These are phyloP conservation scores for Gymnocephalus cernua DNA, from an alignment of 2,113 vertebrate genomes.

Conservation along the genomic window DNA sequence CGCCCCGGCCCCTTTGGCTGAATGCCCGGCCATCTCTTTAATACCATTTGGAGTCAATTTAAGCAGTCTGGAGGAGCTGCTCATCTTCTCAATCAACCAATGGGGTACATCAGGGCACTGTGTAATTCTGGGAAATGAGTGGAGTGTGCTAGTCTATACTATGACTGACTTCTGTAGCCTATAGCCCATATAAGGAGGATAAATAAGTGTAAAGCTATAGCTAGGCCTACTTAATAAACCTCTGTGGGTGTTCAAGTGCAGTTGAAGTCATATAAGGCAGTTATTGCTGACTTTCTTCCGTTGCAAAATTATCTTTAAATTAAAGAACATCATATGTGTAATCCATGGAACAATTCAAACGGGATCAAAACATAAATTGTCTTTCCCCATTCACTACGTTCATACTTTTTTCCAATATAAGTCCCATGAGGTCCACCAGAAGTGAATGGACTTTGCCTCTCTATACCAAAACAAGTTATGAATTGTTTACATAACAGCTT, in stretches of 20 bases:
- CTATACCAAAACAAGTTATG: not conserved
- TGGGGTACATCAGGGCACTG: slow-evolving; percentile 32
- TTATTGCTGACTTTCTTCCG: not conserved
- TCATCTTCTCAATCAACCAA: slow-evolving; percentile 57
- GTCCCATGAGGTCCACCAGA: too few species aligned
- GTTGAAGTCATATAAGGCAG: not conserved
- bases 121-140: slow-evolving; percentile 61
- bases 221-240: slow-evolving; percentile 30
- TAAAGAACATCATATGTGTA: too few species aligned
- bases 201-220: slow-evolving; percentile 17
- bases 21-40: slow-evolving; percentile 57
- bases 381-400: too few species aligned
- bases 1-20: slow-evolving; percentile 49
- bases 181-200: slow-evolving; percentile 5
- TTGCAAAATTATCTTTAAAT: too few species aligned
- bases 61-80: slow-evolving; percentile 63
- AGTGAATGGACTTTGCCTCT: too few species aligned
- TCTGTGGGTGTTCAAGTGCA: slow-evolving; percentile 4
- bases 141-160: slow-evolving; percentile 50
- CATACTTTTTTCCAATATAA: too few species aligned
- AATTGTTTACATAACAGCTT: not conserved
- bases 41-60: slow-evolving; percentile 69
- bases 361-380: too few species aligned
- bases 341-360: too few species aligned
- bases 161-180: slow-evolving; percentile 40